These are phyloP conservation scores for Chromoteleia sp. DNA, from an alignment of 2,888 invertebrate species.

Conservation along the genomic window DNA sequence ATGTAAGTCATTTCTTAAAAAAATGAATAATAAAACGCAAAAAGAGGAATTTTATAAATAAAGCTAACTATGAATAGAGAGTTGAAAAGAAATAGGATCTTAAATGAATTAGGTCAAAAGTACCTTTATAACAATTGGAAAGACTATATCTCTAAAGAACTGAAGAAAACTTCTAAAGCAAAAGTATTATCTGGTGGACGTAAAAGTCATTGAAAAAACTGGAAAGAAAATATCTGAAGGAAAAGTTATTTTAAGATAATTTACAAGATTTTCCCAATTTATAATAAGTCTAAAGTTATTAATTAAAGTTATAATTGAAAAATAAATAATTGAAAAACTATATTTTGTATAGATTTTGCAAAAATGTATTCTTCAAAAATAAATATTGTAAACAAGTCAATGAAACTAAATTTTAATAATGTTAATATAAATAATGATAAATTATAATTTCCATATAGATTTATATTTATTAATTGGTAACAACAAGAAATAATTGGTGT, in stretches of 20 bases:
- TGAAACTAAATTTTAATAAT: no score
- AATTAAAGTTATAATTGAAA: no score
- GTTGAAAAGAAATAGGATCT: constrained; percentile 34
- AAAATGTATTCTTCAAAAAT: no score
- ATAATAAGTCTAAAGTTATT: no score
- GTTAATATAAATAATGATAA: no score
- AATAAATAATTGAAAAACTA: no score
- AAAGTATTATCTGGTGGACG: constrained; percentile 24
- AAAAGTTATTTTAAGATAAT: not conserved
- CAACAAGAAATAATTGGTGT: no score
- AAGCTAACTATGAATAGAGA: constrained; percentile 18
- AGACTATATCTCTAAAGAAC: constrained; percentile 37
- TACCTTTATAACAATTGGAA: constrained; percentile 45
- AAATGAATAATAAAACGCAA: not conserved
- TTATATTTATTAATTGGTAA: no score
- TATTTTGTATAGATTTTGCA: no score
- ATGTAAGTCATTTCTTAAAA: not conserved
- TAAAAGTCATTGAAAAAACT: constrained; percentile 23
- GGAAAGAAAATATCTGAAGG: not conserved
- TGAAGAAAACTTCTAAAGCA: constrained; percentile 33
- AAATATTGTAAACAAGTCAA: no score
- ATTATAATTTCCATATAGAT: no score
- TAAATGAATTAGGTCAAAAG: constrained; percentile 47
- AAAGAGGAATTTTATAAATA: not conserved
- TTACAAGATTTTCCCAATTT: not conserved